Evolutionary conservation across 2,888 invertebrate species (phyloP).

Genomic region (Prenolepis imparis): DNA sequence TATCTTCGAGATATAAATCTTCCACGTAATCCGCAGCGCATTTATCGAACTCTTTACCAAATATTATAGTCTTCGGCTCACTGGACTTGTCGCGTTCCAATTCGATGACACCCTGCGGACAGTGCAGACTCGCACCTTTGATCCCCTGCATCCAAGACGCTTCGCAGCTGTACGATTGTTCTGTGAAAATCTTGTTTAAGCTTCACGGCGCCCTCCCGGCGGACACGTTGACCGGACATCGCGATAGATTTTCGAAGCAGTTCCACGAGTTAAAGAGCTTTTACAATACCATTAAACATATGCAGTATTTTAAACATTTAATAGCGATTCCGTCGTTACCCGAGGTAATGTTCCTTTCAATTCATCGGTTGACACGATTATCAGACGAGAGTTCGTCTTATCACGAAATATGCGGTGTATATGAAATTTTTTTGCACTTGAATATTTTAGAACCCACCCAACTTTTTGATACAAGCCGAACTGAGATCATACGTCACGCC

Average conservation of each 20-base stretch:
- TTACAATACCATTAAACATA: constrained; percentile 96
- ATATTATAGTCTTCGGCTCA: constrained; percentile 94
- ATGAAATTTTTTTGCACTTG: background rate
- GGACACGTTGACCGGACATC: constrained; percentile 96
- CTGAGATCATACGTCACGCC: constrained; percentile 97
- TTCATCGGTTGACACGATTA: background rate
- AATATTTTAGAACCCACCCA: constrained; percentile 92
- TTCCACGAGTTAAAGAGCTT: constrained; percentile 96
- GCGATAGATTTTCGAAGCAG: constrained; percentile 95
- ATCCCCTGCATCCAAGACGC: constrained; percentile 98
- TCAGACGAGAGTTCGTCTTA: background rate
- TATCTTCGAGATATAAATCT: background rate
- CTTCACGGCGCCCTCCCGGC: constrained; percentile 96
- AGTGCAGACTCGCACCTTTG: constrained; percentile 97
- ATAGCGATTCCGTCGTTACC: constrained; percentile 97
- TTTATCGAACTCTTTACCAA: background rate
- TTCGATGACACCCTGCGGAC: constrained; percentile 98
- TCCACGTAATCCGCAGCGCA: background rate
- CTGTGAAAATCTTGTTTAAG: constrained; percentile 98
- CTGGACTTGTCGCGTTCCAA: constrained; percentile 97
- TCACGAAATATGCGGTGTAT: background rate
- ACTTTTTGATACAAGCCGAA: constrained; percentile 97
- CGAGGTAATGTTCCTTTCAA: constrained; percentile 88
- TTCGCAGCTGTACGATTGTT: constrained; percentile 97
- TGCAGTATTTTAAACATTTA: constrained; percentile 99